Evolutionary conservation across 2,797 vertebrate genomes (phyloP), one percentile per base, ranked within the genome.

Genomic region (Xenentodon cancila): DNA sequence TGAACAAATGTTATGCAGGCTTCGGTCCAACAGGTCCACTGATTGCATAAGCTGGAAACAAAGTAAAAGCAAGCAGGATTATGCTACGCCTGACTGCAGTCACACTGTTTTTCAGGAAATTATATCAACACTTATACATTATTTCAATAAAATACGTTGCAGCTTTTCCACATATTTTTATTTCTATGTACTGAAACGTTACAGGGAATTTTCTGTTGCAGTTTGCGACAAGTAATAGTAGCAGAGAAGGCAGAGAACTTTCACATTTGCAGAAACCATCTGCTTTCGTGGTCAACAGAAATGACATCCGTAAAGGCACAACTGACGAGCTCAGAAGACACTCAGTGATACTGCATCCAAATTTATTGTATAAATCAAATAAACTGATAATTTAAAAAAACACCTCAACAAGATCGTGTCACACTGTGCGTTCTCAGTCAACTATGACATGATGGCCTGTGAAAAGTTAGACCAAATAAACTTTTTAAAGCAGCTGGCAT

Each of bases 21-120:
- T 75, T 65, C n/a, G 13, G 9, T 90, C 84, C 89, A 93, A 90
- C 88, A 91, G 81, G 91, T 93, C 86, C 79, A 78, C 76, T 55
- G 74, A 69, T 86, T 89, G 78, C 85, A 84, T 87, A 84, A 89
- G 73, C 71, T 65, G 64, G 83, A 90, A 81, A 90, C 90, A 89
- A 90, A 90, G 87, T 81, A 85, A 79, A 59, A 30, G 68, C 68
- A 66, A 90, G 77, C 71, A 78, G 81, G 85, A 90, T 89, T 86
- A 87, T 76, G 82, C 70, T 68, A 84, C 45, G 71, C 77, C 77
- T 84, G 69, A 80, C 62, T 75, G 73, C 69, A 80, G 81, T 84
- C 78, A 85, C 79, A 71, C 80, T 69, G 80, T 90, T 86, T 47
- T 88, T 80, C 84, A 82, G 68, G 76, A 84, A 86, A 91, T 77